Evolutionary conservation across 2,888 invertebrate genomes (phyloP), one percentile per base, ranked within the genome.

Genomic region (Microctonus aethiopoides): DNA sequence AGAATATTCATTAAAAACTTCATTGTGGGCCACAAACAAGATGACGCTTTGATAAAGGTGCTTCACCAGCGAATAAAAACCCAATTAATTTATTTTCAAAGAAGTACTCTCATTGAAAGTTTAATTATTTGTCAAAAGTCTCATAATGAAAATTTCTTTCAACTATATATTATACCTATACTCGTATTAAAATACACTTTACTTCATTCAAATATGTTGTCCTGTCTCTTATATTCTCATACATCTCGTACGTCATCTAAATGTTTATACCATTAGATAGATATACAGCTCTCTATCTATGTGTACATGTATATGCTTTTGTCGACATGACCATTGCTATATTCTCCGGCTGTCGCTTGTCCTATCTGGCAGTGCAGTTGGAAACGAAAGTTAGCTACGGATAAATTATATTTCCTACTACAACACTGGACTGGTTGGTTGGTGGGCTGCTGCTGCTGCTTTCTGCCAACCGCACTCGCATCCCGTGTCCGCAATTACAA

Each of bases 331-430:
- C 36, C 32, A n/a, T 54, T 70, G 68, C 57, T 67, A 66, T 54
- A 63, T 56, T 64, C 67, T 72, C 68, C n/a, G 64, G 57, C 73
- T 68, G 54, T 51, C 52, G 54, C 26, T 34, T 24, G 63, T 71
- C 36, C 51, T 46, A 61, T 61, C 62, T 39, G 39, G 64, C 26
- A 29, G n/a, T 54, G 41, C 57, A 13, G 54, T 52, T 61, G 20
- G 29, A 76, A 76, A 79, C 77, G 75, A 81, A 81, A 84, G 81
- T 84, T 83, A 82, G 77, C 54, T 77, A 67, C 73, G 72, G 73
- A 76, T 75, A 81, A 84, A 84, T 84, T 81, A 81, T 84, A 83
- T 84, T 84, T 80, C 73, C 73, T 51, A 70, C 52, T 65, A 63
- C 60, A 67, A 70, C 72, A 66, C 61, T 20, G 62, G 56, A 16